Base-by-base conservation (phyloP, 2,888 invertebrate species). In the Endomychus coccineus region DNA sequence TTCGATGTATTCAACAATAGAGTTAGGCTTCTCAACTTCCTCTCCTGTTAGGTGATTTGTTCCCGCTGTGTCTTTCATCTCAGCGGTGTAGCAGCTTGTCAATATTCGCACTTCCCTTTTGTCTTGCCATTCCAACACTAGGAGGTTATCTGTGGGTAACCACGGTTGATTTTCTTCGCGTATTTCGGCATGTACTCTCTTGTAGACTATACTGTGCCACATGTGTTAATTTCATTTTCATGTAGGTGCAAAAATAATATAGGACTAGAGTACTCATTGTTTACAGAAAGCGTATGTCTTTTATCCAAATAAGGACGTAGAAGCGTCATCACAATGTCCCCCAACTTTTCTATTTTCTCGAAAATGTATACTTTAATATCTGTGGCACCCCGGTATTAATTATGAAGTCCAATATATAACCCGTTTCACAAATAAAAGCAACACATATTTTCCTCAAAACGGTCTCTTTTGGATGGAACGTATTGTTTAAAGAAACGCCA, bases 51-150 rank as follows among this genome's bases (percentile, higher is more conserved):
- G 35, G 15, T 12, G 19, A 28, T 42, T 35, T 13, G 22, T 41
- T 39, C 45, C 44, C n/a, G 27, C 33, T 15, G 46, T 50, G 16
- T 27, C 28, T 12, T 24, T 17, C 27, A 44, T 25, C 7, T 6
- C 9, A 21, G 6, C 10, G 9, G 6, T 5, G 5, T 25, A 11
- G 9, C 6, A 21, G 43, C 31, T 40, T 30, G 16, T 34, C 27
- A 15, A 38, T 42, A 48, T 46, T 27, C 42, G 28, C 7, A 54
- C 50, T 17, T 54, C 48, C 25, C 49, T 28, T 38, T 50, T 54
- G 25, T 58, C 51, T 13, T 35, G 30, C 53, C 55, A 58, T 42
- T 58, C 55, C 21, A 52, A 13, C n/a, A 44, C 49, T 12, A 52
- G n/a, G 24, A 51, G 14, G n/a, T 31, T 33, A 12, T 38, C 23